Evolutionary conservation across 1,140 invertebrate genomes (phyloP).

Genomic region (Tyrophagus putrescentiae): DNA sequence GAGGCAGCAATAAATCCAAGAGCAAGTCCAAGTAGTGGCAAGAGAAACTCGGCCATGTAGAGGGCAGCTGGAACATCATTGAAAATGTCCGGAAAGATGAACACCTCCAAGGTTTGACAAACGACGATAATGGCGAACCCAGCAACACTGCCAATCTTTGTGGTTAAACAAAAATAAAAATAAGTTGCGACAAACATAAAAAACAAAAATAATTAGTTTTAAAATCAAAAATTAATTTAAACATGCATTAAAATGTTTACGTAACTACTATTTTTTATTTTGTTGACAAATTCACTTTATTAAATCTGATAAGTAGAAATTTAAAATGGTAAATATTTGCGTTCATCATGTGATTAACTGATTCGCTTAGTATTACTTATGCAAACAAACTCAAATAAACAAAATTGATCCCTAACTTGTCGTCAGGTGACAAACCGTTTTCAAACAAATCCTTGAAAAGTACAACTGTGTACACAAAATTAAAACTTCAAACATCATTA

Average conservation of each 20-base stretch:
- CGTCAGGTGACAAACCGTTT: no score
- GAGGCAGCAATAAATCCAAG: conserved; percentile 32
- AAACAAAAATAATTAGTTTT: not conserved
- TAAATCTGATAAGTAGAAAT: no score
- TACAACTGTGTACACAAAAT: conserved; percentile 19
- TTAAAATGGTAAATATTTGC: no score
- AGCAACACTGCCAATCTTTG: conserved; percentile 27
- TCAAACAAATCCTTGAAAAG: no score
- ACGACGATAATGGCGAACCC: conserved; percentile 28
- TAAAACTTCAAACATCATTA: not conserved
- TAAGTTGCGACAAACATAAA: not conserved
- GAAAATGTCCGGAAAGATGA: conserved; percentile 31
- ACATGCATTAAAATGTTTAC: not conserved
- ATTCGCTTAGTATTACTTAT: no score
- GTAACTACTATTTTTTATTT: no score
- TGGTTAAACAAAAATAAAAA: no score
- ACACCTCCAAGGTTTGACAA: conserved; percentile 29
- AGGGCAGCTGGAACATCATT: conserved; percentile 31
- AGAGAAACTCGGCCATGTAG: conserved; percentile 30
- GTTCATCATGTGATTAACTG: no score
- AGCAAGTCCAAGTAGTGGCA: conserved; percentile 33
- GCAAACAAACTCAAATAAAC: no score
- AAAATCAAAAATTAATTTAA: not conserved
- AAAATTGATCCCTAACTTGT: no score
- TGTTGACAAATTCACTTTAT: no score